Base-by-base conservation (phyloP, 2,888 invertebrate species). In the Lydus trimaculatus region DNA sequence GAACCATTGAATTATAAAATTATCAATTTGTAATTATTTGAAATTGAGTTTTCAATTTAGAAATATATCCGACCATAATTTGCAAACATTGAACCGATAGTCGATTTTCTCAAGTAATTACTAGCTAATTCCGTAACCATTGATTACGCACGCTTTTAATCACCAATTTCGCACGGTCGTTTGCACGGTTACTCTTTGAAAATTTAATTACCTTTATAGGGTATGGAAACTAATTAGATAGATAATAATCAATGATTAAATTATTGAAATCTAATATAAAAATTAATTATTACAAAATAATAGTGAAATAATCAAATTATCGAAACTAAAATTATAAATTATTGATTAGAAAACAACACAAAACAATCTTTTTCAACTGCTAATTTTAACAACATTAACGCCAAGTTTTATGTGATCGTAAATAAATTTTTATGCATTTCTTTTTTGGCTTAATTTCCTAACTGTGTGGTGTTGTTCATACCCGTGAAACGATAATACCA, bases 131-230 rank as follows among this genome's bases (percentile, higher is more conserved):
- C 31, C 15, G 39, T 36, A 66, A 58, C 33, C 58, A 36, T 39
- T n/a, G 66, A 66, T 66, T 62, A 62, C 25, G 61, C 58, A 62
- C 66, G 66, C 66, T 62, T 66, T 61, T 66, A 66, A 66, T 66
- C 62, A 66, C 58, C 39, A 61, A 65, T 65, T 61, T 61, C 28
- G 52, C 52, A 56, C 65, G 56, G 65, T 36, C 31, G 56, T 66
- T 48, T 43, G 59, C 60, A 60, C 60, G 23, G 28, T 15, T 31
- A 60, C 33, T 33, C 28, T 60, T 60, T 52, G 61, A 56, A 36
- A 62, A 66, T 62, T 66, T 62, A 66, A 66, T 66, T 61, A 56
- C 28, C 58, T 17, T 15, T 39, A 62, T 66, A 58, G 5, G 25
- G 20, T 33, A 43, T 31, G 28, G 31, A 43, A 43, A 43, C 43